Evolutionary conservation across 1,140 invertebrate species (phyloP).

Genomic region (Meloidogyne floridensis): DNA sequence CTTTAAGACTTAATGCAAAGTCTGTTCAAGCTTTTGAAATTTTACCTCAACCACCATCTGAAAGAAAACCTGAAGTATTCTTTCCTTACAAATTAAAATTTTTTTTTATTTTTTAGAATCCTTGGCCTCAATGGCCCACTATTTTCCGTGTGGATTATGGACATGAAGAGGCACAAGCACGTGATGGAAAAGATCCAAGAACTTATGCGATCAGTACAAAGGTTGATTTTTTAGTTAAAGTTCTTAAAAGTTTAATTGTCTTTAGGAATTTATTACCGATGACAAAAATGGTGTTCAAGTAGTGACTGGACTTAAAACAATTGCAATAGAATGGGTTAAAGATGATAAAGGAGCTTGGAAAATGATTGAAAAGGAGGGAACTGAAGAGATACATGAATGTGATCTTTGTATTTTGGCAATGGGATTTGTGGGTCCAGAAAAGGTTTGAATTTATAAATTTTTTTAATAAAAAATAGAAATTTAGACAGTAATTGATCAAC

Average conservation of each 20-base stretch:
- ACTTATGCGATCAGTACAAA: slow-evolving; percentile 89
- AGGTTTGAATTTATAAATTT: slow-evolving; percentile 66
- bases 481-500: slow-evolving; percentile 77
- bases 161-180: slow-evolving; percentile 88
- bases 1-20: slow-evolving; percentile 91
- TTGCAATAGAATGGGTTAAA: slow-evolving; percentile 88
- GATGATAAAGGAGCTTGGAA: slow-evolving; percentile 88
- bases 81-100: too few species aligned
- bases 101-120: slow-evolving; percentile 68
- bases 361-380: slow-evolving; percentile 83
- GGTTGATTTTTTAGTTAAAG: slow-evolving; percentile 66
- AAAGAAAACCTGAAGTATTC: slow-evolving; percentile 73
- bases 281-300: slow-evolving; percentile 52
- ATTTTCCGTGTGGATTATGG: slow-evolving; percentile 97
- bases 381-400: slow-evolving; percentile 77
- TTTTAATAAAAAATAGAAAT: background rate
- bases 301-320: slow-evolving; percentile 84
- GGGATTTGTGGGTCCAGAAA: slow-evolving; percentile 96
- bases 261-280: slow-evolving; percentile 53
- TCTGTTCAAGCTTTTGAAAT: slow-evolving; percentile 96
- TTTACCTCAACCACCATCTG: slow-evolving; percentile 82
- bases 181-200: slow-evolving; percentile 86
- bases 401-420: slow-evolving; percentile 93
- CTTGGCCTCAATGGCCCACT: slow-evolving; percentile 96
- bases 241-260: background rate